phyloP scores from a whole-genome alignment of 2,888 invertebrate genomes.

The Beris morrisii region DNA sequence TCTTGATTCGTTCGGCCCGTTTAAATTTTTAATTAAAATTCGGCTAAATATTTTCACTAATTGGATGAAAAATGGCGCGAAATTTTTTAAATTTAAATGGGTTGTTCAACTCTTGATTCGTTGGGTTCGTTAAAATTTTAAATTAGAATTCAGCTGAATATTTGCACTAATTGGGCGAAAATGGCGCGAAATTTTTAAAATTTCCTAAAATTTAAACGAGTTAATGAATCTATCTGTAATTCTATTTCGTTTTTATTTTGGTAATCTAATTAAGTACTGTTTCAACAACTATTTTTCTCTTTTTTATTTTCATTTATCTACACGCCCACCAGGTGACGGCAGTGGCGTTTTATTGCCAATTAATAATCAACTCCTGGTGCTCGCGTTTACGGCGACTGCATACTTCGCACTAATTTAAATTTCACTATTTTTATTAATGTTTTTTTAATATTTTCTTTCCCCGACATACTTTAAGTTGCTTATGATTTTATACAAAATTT shows the following conservation, averaged over 20 bases:
- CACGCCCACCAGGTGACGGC: slow-evolving; percentile 49
- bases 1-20: too few species aligned
- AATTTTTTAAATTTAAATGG: too few species aligned
- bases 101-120: too few species aligned
- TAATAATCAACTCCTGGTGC: slow-evolving; percentile 52
- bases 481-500: too few species aligned
- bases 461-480: neutral
- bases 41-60: too few species aligned
- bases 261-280: slow-evolving; percentile 13
- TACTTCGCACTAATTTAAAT: slow-evolving; percentile 37
- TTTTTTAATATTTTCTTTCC: neutral
- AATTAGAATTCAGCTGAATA: too few species aligned
- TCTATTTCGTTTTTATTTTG: slow-evolving; percentile 29
- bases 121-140: too few species aligned
- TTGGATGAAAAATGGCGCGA: too few species aligned
- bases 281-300: slow-evolving; percentile 35
- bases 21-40: too few species aligned
- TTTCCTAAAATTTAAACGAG: too few species aligned
- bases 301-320: slow-evolving; percentile 35
- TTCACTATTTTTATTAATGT: slow-evolving; percentile 8
- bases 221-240: slow-evolving; percentile 9
- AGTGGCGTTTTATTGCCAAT: slow-evolving; percentile 53
- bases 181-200: too few species aligned
- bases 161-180: too few species aligned
- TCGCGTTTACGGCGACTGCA: slow-evolving; percentile 50